Evolutionary conservation across 2,888 invertebrate species (phyloP).

Genomic region (Cantharis lateralis): DNA sequence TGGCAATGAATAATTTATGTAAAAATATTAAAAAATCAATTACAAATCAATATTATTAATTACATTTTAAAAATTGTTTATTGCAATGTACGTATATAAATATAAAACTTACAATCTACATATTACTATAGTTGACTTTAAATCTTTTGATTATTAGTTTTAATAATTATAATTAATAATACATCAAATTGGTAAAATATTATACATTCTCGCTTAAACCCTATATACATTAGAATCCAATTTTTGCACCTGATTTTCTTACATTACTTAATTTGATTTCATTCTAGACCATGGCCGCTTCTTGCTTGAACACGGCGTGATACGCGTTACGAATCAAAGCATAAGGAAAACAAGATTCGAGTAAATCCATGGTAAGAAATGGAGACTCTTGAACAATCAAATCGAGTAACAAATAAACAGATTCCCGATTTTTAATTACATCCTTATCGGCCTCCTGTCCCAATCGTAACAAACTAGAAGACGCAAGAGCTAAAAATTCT

Average conservation of each 20-base stretch:
- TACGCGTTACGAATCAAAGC: conserved; percentile 97
- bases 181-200: neutral
- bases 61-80: neutral
- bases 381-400: conserved; percentile 98
- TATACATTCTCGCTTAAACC: neutral
- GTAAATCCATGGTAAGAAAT: conserved; percentile 96
- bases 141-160: neutral
- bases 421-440: conserved; percentile 90
- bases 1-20: neutral
- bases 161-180: neutral
- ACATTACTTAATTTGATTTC: neutral
- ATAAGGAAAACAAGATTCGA: conserved; percentile 99
- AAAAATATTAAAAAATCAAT: neutral
- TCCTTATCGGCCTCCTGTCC: conserved; percentile 97
- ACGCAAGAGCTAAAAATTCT: conserved; percentile 90
- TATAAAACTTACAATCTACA: neutral
- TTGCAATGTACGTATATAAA: neutral
- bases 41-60: neutral
- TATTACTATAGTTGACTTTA: neutral
- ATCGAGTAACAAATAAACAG: conserved; percentile 94
- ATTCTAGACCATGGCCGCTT: conserved; percentile 64
- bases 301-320: conserved; percentile 92
- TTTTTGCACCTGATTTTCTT: neutral
- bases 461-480: conserved; percentile 90
- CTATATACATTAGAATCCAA: neutral